A percentile compares a stretch with the other conserved stretches of the same genome.
phyloP scores from a whole-genome alignment of 2,888 invertebrate genomes.

The Malthinus seriepunctatus region DNA sequence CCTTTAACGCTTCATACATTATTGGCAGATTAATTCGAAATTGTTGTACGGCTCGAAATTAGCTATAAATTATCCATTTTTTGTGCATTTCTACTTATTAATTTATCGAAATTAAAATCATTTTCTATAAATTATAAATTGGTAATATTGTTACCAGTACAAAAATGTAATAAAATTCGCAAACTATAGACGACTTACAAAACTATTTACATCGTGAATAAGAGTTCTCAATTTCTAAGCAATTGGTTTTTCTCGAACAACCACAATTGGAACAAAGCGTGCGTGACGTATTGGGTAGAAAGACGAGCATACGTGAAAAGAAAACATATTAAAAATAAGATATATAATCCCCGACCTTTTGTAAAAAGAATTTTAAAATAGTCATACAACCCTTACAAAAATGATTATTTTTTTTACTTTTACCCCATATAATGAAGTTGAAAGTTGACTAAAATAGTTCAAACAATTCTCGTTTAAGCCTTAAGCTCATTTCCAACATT shows the following conservation, averaged over 20 bases:
- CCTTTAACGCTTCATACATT: conserved; percentile 9
- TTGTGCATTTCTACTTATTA: conserved; percentile 11
- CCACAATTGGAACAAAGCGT: conserved; percentile 37
- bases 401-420: conserved; percentile 6
- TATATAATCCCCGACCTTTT: conserved; percentile 10
- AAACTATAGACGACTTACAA: conserved; percentile 26
- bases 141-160: too few relatives aligned
- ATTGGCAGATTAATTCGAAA: conserved; percentile 23
- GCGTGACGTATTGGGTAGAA: conserved; percentile 41
- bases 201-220: conserved; percentile 42
- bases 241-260: conserved; percentile 43
- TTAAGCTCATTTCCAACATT: too few relatives aligned
- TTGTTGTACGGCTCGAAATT: conserved; percentile 10
- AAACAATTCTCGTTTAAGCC: too few relatives aligned
- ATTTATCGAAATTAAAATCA: conserved; percentile 14
- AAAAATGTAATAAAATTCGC: too few relatives aligned
- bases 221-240: conserved; percentile 43
- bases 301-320: conserved; percentile 30
- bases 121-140: conserved; percentile 1
- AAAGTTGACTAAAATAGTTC: too few relatives aligned
- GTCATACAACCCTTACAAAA: conserved; percentile 19
- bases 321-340: conserved; percentile 24
- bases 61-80: conserved; percentile 10
- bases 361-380: conserved; percentile 15
- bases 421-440: too few relatives aligned